Evolutionary conservation across 2,113 vertebrate genomes (phyloP), one percentile per base, ranked within the genome.

Genomic region (Tricholaema leucomelas): DNA sequence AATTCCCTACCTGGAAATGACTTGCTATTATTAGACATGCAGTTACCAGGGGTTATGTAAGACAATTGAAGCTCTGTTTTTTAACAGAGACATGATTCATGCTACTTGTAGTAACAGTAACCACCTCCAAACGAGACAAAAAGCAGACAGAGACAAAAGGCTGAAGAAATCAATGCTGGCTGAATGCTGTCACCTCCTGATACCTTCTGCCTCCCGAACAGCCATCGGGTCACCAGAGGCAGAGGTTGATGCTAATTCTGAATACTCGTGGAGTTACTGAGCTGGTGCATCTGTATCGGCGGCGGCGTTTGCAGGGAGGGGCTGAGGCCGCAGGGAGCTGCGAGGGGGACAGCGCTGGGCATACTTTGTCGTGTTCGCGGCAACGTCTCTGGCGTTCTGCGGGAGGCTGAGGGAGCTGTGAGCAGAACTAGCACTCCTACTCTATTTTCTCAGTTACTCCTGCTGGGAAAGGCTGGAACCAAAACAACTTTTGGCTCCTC

Each of bases 31-130:
- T 98, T 97, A 98, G 97, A 95, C 63, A 36, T 88, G 94, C 97
- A 94, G 95, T 97, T 98, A 97, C 96, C 91, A 96, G 86, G 94
- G 95, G 95, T 97, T 97, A 97, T 97, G 96, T 96, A 98, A 97
- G 96, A 98, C 97, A 98, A 98, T 88, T 97, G 96, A 94, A 96
- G 96, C 97, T 97, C 97, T 98, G 97, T 97, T 97, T 98, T 97
- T 97, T 96, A 97, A 98, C 97, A 97, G 97, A 98, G 96, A 96
- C 67, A 50, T 97, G 97, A 98, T 98, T 98, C 98, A 97, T 97
- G 95, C 95, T 96, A 93, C 97, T 97, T 97, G 97, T 97, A 98
- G 98, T 97, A 98, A 97, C 97, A 97, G 96, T 95, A 97, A 96
- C 97, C 96, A 97, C 95, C 96, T 98, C 96, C 84, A 82, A 98